Evolutionary conservation across 2,888 invertebrate species (phyloP), one percentile per base, ranked within the genome.

Genomic region (Coelopa pilipes): DNA sequence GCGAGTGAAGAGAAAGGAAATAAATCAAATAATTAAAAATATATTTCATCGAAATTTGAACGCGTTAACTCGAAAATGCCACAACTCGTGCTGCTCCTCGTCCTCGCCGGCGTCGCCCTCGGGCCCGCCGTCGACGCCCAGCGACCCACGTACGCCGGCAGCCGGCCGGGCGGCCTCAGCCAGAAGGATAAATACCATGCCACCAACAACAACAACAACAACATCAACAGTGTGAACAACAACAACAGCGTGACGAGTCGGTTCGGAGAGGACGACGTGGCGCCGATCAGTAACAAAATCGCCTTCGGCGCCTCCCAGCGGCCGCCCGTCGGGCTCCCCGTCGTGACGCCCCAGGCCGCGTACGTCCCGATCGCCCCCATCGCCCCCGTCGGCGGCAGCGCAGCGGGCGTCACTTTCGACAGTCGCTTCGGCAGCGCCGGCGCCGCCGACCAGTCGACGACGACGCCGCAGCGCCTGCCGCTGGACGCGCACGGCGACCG

Each of bases 401-500:
- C 10, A 12, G 13, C 49, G n/a, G 50, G 49, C 50, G 10, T 76
- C 9, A 46, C 57, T 1, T 70, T 84, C 34, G 74, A 69, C 46
- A 83, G 76, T 75, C 83, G 84, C 7, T 75, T 84, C 66, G 82
- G 81, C 34, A 50, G 70, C 21, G 21, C 49, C 47, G 47, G 70
- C 57, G 66, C 24, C 13, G n/a, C 62, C 2, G 60, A 3, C 24
- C 63, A 47, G 34, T 72, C 55, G 68, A 46, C 15, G 34, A 74
- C 10, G 75, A 68, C 72, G 70, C 50, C 9, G 9, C 73, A 78
- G 1, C 70, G 34, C 60, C 82, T 92, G 46, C 93, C 93, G 0
- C 82, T 92, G 1, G 92, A 93, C 86, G 93, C 93, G 0, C 88
- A 89, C 50, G 93, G 92, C 1, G 92, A 94, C 80, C 84, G 84